Evolutionary conservation across 1,140 invertebrate genomes (phyloP).

Genomic region (Lepidurus packardi): DNA sequence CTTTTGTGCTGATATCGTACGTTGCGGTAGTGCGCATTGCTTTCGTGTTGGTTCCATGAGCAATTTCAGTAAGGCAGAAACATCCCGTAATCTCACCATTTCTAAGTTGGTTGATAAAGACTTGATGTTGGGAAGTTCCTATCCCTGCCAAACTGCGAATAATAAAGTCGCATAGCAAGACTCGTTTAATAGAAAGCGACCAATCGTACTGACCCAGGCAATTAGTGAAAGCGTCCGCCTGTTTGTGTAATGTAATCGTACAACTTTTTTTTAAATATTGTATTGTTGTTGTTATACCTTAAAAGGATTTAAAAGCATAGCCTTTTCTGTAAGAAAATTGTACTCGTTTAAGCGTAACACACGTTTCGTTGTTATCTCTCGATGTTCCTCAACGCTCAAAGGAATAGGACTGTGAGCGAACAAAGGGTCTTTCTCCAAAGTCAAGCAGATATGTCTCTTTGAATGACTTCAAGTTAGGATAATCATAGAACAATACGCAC

Average conservation of each 20-base stretch:
- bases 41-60: slow-evolving; percentile 90
- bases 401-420: slow-evolving; percentile 57
- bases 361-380: slow-evolving; percentile 55
- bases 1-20: slow-evolving; percentile 67
- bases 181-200: slow-evolving; percentile 57
- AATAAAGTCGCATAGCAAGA: slow-evolving; percentile 55
- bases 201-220: slow-evolving; percentile 63
- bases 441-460: slow-evolving; percentile 73
- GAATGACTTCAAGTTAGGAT: slow-evolving; percentile 37
- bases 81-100: slow-evolving; percentile 54
- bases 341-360: slow-evolving; percentile 58
- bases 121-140: slow-evolving; percentile 55
- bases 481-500: not conserved
- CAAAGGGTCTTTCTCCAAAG: slow-evolving; percentile 68
- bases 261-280: not conserved
- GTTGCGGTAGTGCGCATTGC: slow-evolving; percentile 83
- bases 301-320: slow-evolving; percentile 48
- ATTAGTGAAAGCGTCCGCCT: slow-evolving; percentile 41
- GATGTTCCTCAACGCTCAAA: slow-evolving; percentile 55
- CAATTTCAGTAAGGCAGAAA: slow-evolving; percentile 85
- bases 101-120: slow-evolving; percentile 54
- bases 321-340: slow-evolving; percentile 55
- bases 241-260: not conserved
- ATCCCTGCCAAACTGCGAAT: slow-evolving; percentile 50
- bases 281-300: slow-evolving; percentile 37